A percentile compares a stretch with the other conserved stretches of the same genome.
phyloP scores from a whole-genome alignment of 2,113 vertebrate species.

The Pedionomus torquatus region DNA sequence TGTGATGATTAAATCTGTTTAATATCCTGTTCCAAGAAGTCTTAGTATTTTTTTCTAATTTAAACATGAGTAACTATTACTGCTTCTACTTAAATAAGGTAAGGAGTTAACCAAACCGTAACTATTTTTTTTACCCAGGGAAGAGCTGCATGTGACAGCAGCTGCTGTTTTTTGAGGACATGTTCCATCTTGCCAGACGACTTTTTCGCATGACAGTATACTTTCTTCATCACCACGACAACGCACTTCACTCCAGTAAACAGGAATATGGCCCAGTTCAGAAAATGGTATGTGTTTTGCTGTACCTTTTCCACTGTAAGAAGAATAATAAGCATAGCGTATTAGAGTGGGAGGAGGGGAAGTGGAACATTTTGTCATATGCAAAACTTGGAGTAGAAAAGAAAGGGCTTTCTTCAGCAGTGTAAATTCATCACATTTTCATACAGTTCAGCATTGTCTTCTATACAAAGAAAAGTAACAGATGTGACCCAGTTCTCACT shows the following conservation, averaged over 20 bases:
- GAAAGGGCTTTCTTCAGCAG: not conserved
- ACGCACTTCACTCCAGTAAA: conserved; percentile 84
- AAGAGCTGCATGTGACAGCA: conserved; percentile 82
- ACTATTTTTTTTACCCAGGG: conserved; percentile 69
- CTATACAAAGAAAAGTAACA: conserved; percentile 30
- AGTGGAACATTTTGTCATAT: not conserved
- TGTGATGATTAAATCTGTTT: not conserved
- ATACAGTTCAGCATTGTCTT: conserved; percentile 34
- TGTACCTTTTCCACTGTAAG: conserved; percentile 79
- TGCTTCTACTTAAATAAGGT: not conserved
- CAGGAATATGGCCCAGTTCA: conserved; percentile 68
- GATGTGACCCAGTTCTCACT: conserved; percentile 52
- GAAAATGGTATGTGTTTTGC: conserved; percentile 78
- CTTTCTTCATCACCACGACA: conserved; percentile 87
- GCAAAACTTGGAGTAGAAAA: not conserved
- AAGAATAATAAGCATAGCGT: not conserved
- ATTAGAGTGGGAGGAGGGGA: not conserved
- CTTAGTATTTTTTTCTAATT: not conserved
- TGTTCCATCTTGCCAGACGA: conserved; percentile 79
- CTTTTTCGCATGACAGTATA: conserved; percentile 84
- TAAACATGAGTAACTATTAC: not conserved
- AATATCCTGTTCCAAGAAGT: not conserved
- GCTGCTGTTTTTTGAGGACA: conserved; percentile 81
- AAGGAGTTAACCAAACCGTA: not conserved
- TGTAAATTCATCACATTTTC: conserved; percentile 21